These are phyloP conservation scores for Drosophila monieri DNA, from an alignment of 2,888 invertebrate genomes.

Conservation along the genomic window DNA sequence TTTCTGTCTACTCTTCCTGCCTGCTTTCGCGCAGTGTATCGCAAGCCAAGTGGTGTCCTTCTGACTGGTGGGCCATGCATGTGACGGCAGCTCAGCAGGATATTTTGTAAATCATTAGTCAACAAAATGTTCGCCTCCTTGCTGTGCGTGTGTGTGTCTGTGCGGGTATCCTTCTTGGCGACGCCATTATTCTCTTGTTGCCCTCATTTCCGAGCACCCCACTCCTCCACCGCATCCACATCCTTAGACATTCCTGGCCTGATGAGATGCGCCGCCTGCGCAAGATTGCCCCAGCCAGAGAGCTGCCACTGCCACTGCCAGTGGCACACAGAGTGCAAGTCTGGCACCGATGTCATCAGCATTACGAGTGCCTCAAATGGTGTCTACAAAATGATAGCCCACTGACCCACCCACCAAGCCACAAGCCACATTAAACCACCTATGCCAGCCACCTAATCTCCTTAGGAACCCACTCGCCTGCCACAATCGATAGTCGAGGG, in stretches of 20 bases:
- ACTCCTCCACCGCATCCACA: slow-evolving; percentile 1
- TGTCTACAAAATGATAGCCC: slow-evolving; percentile 3
- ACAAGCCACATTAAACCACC: slow-evolving; percentile 4
- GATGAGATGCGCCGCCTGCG: slow-evolving; percentile 48
- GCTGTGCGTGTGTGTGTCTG: slow-evolving; percentile 29
- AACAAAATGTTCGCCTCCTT: slow-evolving; percentile 51
- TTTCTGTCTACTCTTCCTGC: neutral
- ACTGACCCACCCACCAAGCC: neutral
- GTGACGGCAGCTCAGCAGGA: slow-evolving; percentile 67
- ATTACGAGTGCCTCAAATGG: slow-evolving; percentile 40
- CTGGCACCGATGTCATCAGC: slow-evolving; percentile 67
- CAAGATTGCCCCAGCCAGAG: slow-evolving; percentile 25
- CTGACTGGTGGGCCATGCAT: slow-evolving; percentile 42
- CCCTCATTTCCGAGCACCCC: slow-evolving; percentile 21
- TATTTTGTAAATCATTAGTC: slow-evolving; percentile 79
- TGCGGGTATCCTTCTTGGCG: slow-evolving; percentile 13
- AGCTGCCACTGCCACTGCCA: slow-evolving; percentile 3
- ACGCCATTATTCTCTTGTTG: slow-evolving; percentile 45
- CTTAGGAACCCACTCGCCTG: neutral
- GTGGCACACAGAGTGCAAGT: slow-evolving; percentile 48
- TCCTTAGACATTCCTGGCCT: slow-evolving; percentile 29
- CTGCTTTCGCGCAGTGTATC: slow-evolving; percentile 7
- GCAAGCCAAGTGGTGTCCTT: slow-evolving; percentile 27
- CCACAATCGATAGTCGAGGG: neutral
- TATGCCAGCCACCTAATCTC: neutral